Conservation (phyloP, 1,140 invertebrate species). For the Pseudomyrmex concolor region DNA sequence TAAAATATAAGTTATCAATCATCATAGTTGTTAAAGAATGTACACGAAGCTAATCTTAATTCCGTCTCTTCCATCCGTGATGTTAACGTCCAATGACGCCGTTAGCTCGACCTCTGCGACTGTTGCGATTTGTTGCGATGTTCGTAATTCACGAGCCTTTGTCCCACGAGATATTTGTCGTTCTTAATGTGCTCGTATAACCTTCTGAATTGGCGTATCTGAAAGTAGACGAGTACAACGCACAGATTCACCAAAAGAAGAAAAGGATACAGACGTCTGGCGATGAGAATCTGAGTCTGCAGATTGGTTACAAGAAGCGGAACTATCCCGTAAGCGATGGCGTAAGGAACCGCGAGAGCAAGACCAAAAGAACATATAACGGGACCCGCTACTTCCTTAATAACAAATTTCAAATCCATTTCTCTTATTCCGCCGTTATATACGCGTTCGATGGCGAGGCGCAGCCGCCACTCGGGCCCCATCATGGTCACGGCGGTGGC, state of each 20-base stretch:
- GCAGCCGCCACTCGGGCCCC: conserved; percentile 98
- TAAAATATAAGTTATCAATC: conserved; percentile 71
- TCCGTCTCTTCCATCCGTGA: conserved; percentile 46
- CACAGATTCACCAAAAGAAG: conserved; percentile 90
- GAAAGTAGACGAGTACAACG: conserved; percentile 89
- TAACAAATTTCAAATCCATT: conserved; percentile 95
- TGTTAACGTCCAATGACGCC: conserved; percentile 33
- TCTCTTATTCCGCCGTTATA: conserved; percentile 96
- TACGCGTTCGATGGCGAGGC: conserved; percentile 95
- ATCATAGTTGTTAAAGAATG: conserved; percentile 73
- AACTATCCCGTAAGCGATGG: conserved; percentile 92
- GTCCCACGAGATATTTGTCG: conserved; percentile 98
- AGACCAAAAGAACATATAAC: conserved; percentile 95
- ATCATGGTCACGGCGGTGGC: conserved; percentile 98
- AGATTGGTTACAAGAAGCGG: conserved; percentile 91
- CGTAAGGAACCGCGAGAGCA: conserved; percentile 95
- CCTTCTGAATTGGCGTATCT: conserved; percentile 96
- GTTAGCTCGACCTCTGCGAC: conserved; percentile 80
- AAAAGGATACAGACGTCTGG: conserved; percentile 96
- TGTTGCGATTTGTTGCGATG: conserved; percentile 88
- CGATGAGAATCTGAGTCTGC: conserved; percentile 91
- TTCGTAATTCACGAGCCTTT: conserved; percentile 97
- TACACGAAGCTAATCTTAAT: conserved; percentile 77
- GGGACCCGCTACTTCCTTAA: conserved; percentile 94
- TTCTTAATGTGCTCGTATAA: conserved; percentile 99